Evolutionary conservation across 2,888 invertebrate genomes (phyloP).

Genomic region (Netelia melanura): DNA sequence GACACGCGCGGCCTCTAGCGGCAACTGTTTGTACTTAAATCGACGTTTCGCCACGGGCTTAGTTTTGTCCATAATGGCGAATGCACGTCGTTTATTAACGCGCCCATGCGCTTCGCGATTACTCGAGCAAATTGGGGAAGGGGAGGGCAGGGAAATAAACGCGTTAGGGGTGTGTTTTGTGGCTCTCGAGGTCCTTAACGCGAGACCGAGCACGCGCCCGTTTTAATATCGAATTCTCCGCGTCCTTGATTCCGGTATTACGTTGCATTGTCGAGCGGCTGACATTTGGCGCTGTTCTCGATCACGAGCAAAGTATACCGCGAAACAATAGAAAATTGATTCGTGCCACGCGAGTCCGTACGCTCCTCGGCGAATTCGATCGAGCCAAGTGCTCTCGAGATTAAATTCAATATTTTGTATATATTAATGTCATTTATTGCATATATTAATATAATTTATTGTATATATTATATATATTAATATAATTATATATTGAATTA

Average conservation of each 20-base stretch:
- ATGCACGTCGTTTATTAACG: conserved; percentile 42
- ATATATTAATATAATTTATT: background rate
- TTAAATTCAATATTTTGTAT: background rate
- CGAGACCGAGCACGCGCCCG: conserved; percentile 26
- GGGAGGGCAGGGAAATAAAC: background rate
- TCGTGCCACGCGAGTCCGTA: background rate
- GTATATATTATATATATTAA: background rate
- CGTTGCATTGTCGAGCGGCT: conserved; percentile 23
- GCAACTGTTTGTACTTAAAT: background rate
- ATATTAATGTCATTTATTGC: no score
- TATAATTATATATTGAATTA: background rate
- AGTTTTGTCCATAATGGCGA: conserved; percentile 42
- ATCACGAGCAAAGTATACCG: background rate
- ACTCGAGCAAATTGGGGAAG: conserved; percentile 6
- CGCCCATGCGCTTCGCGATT: conserved; percentile 8
- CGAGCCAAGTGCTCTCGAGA: conserved; percentile 36
- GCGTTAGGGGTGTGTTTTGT: background rate
- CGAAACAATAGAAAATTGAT: conserved; percentile 34
- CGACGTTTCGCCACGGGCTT: conserved; percentile 23
- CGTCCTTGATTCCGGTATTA: conserved; percentile 18
- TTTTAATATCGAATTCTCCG: conserved; percentile 23
- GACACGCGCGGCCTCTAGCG: background rate
- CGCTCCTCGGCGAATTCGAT: conserved; percentile 10
- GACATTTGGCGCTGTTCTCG: conserved; percentile 33
- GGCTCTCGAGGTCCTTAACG: conserved; percentile 46